phyloP scores from a whole-genome alignment of 2,113 vertebrate species.

The Trachemys scripta region DNA sequence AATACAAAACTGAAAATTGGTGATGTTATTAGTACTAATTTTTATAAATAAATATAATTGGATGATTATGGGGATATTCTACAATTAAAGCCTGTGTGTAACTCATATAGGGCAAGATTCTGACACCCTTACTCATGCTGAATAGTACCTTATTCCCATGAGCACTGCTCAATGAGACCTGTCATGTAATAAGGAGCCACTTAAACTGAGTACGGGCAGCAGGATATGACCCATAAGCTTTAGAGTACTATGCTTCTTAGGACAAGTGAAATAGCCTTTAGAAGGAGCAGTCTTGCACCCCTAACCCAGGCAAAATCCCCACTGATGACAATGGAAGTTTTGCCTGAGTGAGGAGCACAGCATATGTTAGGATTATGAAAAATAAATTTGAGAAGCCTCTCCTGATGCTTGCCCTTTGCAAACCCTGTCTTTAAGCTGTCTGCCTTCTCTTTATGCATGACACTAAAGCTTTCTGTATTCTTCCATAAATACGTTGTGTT shows the following conservation, averaged over 20 bases:
- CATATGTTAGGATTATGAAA: neutral
- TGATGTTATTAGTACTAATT: neutral
- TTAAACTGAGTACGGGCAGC: neutral
- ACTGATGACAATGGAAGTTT: neutral
- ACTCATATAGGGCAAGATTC: neutral
- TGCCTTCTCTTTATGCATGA: neutral
- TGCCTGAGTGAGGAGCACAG: neutral
- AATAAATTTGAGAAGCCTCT: neutral
- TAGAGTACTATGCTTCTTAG: neutral
- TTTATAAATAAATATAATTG: neutral
- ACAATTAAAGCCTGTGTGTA: neutral
- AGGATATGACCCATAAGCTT: neutral
- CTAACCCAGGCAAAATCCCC: neutral
- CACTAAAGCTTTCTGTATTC: neutral
- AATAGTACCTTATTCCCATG: neutral
- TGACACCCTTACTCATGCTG: neutral
- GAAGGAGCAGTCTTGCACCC: neutral
- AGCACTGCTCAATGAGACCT: neutral
- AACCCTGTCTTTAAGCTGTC: slow-evolving; percentile 1
- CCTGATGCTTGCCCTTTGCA: neutral
- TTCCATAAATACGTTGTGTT: neutral
- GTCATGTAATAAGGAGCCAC: neutral
- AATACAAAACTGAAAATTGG: neutral
- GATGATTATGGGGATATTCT: neutral
- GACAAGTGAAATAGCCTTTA: neutral